Evolutionary conservation across 2,113 vertebrate species (phyloP).

Genomic region (Phasianus colchicus): DNA sequence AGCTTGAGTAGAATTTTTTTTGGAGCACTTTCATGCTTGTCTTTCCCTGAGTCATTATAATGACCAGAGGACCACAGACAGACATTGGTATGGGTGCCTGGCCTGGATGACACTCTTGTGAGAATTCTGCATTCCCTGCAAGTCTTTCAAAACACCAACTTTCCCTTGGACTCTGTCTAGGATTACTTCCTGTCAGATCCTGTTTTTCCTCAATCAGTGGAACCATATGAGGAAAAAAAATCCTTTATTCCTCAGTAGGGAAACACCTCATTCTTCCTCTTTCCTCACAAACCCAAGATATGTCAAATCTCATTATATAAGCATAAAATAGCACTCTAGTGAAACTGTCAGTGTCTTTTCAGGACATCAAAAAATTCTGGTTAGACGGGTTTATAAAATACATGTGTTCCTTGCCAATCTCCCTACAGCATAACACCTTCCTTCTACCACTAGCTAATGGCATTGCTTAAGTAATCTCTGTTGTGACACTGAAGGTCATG

Average conservation of each 20-base stretch:
- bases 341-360: not conserved
- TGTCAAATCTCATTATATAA: not conserved
- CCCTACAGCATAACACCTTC: not conserved
- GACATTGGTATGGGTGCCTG: not conserved
- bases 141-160: not conserved
- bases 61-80: not conserved
- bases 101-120: not conserved
- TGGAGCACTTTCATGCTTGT: not conserved
- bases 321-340: not conserved
- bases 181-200: not conserved
- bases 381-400: not conserved
- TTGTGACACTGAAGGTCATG: not conserved
- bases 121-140: not conserved
- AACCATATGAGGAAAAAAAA: not conserved
- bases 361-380: not conserved
- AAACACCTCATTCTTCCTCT: conserved; percentile 10
- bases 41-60: not conserved
- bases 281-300: not conserved
- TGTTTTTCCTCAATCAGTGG: not conserved
- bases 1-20: not conserved
- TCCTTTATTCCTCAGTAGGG: not conserved
- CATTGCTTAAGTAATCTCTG: not conserved
- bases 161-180: conserved; percentile 1
- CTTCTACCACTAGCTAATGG: not conserved
- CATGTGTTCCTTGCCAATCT: not conserved